A percentile compares a stretch with the other conserved stretches of the same genome.
Conservation (phyloP, 2,113 vertebrate species). For the Phyllostomus hastatus region DNA sequence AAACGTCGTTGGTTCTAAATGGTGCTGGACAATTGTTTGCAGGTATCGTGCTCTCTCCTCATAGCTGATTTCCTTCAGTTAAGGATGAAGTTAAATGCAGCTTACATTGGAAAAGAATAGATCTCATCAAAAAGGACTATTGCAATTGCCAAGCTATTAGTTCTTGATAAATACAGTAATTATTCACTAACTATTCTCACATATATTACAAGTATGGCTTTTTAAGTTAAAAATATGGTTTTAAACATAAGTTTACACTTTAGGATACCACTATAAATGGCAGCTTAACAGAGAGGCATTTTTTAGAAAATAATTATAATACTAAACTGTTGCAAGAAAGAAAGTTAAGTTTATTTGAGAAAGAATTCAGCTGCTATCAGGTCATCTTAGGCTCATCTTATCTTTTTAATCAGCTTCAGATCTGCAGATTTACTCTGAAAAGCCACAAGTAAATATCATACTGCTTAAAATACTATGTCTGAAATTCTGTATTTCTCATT, state of each 20-base stretch:
- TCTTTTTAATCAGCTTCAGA: conserved; percentile 43
- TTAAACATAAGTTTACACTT: conserved; percentile 21
- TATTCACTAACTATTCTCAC: neutral
- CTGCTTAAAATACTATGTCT: conserved; percentile 37
- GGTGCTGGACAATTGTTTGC: conserved; percentile 96
- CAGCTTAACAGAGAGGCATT: conserved; percentile 36
- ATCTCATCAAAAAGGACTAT: neutral
- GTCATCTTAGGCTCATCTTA: neutral
- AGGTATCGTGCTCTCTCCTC: conserved; percentile 96
- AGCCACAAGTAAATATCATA: conserved; percentile 31
- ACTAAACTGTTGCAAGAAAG: conserved; percentile 4
- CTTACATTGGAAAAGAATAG: conserved; percentile 30
- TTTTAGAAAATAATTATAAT: conserved; percentile 50
- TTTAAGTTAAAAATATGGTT: conserved; percentile 41
- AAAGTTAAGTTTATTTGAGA: conserved; percentile 41
- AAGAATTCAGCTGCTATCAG: conserved; percentile 27
- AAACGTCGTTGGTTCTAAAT: conserved; percentile 95
- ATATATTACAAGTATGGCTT: conserved; percentile 37
- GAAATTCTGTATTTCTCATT: conserved; percentile 32
- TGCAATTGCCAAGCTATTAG: neutral
- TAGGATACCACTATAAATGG: neutral
- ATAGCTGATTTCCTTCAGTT: conserved; percentile 89
- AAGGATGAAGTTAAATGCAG: conserved; percentile 82
- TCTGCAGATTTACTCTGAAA: conserved; percentile 44
- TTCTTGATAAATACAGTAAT: conserved; percentile 1